phyloP scores from a whole-genome alignment of 2,113 vertebrate genomes.

The Anguilla japonica region DNA sequence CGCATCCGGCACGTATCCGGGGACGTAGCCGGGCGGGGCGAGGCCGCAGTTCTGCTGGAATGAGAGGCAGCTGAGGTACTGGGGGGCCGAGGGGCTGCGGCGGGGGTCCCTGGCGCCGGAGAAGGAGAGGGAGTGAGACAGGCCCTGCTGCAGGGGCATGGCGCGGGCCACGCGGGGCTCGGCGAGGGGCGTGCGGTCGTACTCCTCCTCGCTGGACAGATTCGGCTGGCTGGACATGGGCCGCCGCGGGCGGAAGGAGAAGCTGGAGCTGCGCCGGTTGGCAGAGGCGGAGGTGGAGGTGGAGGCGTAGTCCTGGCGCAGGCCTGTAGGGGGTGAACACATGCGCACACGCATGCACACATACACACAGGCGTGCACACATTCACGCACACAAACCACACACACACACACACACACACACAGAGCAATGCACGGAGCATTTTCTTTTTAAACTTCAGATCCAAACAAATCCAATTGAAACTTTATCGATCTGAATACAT shows the following conservation, averaged over 20 bases:
- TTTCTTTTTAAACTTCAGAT: too few species aligned
- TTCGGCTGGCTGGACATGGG: slow-evolving; percentile 66
- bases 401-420: too few species aligned
- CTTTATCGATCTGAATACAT: not conserved
- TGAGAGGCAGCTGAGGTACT: slow-evolving; percentile 73
- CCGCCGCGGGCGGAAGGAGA: slow-evolving; percentile 73
- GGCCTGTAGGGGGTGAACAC: slow-evolving; percentile 71
- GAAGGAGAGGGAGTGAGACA: slow-evolving; percentile 89
- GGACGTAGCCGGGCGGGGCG: slow-evolving; percentile 67
- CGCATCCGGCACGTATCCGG: slow-evolving; percentile 27
- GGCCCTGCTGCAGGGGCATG: slow-evolving; percentile 72
- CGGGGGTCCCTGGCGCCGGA: slow-evolving; percentile 87
- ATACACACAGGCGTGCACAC: not conserved
- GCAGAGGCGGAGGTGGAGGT: slow-evolving; percentile 71
- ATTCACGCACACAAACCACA: not conserved
- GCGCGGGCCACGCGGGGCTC: slow-evolving; percentile 82
- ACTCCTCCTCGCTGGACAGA: slow-evolving; percentile 82
- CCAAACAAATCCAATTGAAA: too few species aligned
- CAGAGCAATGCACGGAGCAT: too few species aligned
- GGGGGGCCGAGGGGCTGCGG: slow-evolving; percentile 71
- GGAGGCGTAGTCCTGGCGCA: slow-evolving; percentile 90
- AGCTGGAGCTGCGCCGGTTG: slow-evolving; percentile 78
- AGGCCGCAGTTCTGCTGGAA: slow-evolving; percentile 73
- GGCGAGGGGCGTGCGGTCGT: slow-evolving; percentile 81
- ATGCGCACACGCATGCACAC: not conserved